These are phyloP conservation scores for Hormaphis cornu DNA, from an alignment of 1,140 invertebrate genomes.

Conservation along the genomic window DNA sequence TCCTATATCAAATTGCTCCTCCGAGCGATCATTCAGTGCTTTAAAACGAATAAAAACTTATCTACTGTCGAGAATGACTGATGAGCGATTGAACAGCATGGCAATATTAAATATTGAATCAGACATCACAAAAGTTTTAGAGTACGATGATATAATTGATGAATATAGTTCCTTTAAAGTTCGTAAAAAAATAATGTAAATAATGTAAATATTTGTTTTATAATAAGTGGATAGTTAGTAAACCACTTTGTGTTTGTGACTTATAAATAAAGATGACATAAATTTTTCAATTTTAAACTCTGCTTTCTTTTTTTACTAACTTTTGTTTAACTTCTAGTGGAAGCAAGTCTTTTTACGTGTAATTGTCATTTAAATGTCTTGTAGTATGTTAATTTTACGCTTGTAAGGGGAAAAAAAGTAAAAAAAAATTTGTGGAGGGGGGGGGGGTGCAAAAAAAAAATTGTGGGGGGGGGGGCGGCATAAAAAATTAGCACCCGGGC, in stretches of 20 bases:
- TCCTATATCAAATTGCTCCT: conserved; percentile 23
- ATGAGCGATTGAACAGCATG: conserved; percentile 18
- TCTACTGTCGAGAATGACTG: background rate
- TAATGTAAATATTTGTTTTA: conserved; percentile 1
- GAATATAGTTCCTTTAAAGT: background rate
- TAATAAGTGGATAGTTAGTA: background rate
- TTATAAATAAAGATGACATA: background rate
- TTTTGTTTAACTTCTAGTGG: too few relatives aligned
- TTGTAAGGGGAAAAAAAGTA: too few relatives aligned
- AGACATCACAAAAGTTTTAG: background rate
- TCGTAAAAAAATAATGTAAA: conserved; percentile 9
- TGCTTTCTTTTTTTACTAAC: background rate
- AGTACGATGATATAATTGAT: conserved; percentile 18
- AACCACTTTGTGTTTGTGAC: background rate
- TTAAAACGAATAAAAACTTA: conserved; percentile 33
- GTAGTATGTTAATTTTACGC: too few relatives aligned
- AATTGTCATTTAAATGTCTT: too few relatives aligned
- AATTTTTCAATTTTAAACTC: background rate
- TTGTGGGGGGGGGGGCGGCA: too few relatives aligned
- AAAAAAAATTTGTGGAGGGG: too few relatives aligned
- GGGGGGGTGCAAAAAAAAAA: too few relatives aligned
- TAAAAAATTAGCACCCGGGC: too few relatives aligned
- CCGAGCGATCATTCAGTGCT: conserved; percentile 34
- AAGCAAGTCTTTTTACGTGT: too few relatives aligned
- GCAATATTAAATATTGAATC: conserved; percentile 1